A percentile compares a stretch with the other conserved stretches of the same genome.
Conservation (phyloP, 1,140 invertebrate genomes). For the Bacillus rossius region DNA sequence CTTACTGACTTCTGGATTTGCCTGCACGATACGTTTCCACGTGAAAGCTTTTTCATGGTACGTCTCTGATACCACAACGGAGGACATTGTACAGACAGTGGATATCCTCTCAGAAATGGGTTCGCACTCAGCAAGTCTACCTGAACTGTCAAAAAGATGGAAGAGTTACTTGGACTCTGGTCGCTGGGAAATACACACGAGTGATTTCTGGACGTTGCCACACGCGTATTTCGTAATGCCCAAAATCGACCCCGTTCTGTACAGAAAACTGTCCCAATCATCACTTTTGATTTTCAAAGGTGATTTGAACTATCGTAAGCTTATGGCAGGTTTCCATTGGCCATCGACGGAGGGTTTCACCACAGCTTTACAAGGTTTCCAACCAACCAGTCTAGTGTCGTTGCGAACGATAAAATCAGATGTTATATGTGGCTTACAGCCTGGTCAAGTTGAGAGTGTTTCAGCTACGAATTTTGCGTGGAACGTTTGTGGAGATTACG, state of each 20-base stretch:
- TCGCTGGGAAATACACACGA: conserved; percentile 44
- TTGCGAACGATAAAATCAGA: conserved; percentile 92
- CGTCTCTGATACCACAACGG: conserved; percentile 79
- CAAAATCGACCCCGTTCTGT: conserved; percentile 57
- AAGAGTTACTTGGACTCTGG: conserved; percentile 46
- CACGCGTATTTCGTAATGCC: conserved; percentile 77
- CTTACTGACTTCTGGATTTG: conserved; percentile 59
- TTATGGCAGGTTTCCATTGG: conserved; percentile 87
- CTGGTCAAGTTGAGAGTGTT: conserved; percentile 55
- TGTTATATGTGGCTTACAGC: conserved; percentile 70
- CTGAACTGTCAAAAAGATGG: conserved; percentile 44
- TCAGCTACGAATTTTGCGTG: conserved; percentile 63
- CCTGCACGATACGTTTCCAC: conserved; percentile 71
- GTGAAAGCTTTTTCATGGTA: conserved; percentile 94
- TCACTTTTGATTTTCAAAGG: conserved; percentile 89
- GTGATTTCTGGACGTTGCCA: conserved; percentile 86
- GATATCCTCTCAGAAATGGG: conserved; percentile 17
- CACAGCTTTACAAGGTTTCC: conserved; percentile 69
- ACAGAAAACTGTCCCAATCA: conserved; percentile 61
- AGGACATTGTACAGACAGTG: conserved; percentile 74
- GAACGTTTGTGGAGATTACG: conserved; percentile 87
- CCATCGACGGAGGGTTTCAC: conserved; percentile 60
- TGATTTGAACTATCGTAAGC: conserved; percentile 93
- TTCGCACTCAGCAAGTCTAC: conserved; percentile 24
- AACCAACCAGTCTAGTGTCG: conserved; percentile 70